Conservation (phyloP, 2,113 vertebrate species). For the Malurus elegans region DNA sequence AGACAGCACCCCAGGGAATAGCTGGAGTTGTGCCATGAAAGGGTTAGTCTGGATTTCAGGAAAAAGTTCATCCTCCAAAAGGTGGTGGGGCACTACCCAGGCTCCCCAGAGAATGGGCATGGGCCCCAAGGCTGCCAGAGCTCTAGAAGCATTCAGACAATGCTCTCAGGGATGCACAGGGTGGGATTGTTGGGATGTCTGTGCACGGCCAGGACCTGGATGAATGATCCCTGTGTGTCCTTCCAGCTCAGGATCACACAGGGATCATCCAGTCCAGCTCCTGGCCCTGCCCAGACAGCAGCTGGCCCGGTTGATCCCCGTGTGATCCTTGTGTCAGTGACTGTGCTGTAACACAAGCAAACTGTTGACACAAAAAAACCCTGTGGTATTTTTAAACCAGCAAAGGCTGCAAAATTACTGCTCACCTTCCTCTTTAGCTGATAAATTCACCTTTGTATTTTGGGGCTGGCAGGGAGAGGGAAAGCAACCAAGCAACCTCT, state of each 20-base stretch:
- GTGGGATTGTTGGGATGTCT: neutral
- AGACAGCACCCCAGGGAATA: neutral
- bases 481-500: neutral
- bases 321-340: neutral
- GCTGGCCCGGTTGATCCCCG: neutral
- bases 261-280: too few relatives aligned
- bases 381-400: neutral
- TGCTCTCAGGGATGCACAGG: neutral
- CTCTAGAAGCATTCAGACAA: neutral
- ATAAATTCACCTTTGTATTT: neutral
- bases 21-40: neutral
- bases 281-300: too few relatives aligned
- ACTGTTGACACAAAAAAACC: neutral
- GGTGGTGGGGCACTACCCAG: rapidly evolving
- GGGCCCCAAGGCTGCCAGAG: neutral
- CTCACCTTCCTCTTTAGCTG: neutral
- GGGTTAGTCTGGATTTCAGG: neutral
- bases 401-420: rapidly evolving
- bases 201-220: neutral
- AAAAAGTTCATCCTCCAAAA: neutral
- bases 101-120: neutral
- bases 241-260: too few relatives aligned
- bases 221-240: neutral
- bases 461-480: neutral
- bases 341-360: neutral